A percentile compares a stretch with the other conserved stretches of the same genome.
Conservation (phyloP, 1,140 invertebrate species). For the Panagrolaimus sp. region DNA sequence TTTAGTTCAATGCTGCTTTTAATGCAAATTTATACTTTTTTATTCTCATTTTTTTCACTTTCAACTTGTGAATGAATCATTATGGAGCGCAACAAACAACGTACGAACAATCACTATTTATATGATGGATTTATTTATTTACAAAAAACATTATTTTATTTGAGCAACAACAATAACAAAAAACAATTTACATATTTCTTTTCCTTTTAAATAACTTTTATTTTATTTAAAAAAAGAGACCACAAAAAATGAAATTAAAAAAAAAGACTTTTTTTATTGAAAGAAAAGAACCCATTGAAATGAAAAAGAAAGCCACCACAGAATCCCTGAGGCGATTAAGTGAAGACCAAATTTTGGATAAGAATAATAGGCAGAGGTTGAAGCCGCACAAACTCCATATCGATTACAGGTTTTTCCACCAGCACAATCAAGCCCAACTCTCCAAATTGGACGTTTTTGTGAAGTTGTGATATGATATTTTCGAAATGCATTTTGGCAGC, state of each 20-base stretch:
- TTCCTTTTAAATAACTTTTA: too few species aligned
- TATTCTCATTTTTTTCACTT: too few species aligned
- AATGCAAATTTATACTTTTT: too few species aligned
- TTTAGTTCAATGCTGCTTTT: too few species aligned
- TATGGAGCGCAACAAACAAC: too few species aligned
- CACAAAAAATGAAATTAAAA: too few species aligned
- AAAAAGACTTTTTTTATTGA: too few species aligned
- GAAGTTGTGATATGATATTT: conserved; percentile 52
- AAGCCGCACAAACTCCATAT: conserved; percentile 53
- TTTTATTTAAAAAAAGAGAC: too few species aligned
- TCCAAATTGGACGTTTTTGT: conserved; percentile 55
- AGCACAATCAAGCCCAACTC: conserved; percentile 56
- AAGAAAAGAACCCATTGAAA: conserved; percentile 9
- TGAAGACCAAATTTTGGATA: too few species aligned
- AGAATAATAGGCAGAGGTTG: conserved; percentile 11
- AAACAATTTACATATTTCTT: not conserved
- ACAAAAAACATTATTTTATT: not conserved
- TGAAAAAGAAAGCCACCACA: conserved; percentile 26
- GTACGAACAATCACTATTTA: too few species aligned
- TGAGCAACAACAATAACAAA: not conserved
- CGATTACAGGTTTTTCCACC: conserved; percentile 59
- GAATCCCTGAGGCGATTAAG: conserved; percentile 2
- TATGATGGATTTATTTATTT: conserved; percentile 10
- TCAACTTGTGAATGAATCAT: too few species aligned
- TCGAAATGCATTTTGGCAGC: conserved; percentile 58